Percentiles rank a stretch among this genome's conserved stretches.
Conservation (phyloP, 2,888 invertebrate species). For the Patella ulyssiponensis region DNA sequence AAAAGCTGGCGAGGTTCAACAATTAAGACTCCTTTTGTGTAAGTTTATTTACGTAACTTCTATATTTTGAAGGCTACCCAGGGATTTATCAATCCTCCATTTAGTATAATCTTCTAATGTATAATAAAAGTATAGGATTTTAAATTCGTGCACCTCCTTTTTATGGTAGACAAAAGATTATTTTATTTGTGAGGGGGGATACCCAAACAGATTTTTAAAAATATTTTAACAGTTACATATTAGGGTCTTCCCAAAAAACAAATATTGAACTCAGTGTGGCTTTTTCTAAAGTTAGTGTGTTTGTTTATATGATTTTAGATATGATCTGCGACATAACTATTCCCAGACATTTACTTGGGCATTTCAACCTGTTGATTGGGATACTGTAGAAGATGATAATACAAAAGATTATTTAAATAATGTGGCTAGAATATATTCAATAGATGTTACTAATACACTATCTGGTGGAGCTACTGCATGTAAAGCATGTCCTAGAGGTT, state of each 20-base stretch:
- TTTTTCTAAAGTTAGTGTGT: neutral
- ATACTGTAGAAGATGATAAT: slow-evolving; percentile 41
- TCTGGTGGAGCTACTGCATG: slow-evolving; percentile 76
- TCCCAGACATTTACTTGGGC: slow-evolving; percentile 74
- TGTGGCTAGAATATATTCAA: slow-evolving; percentile 74
- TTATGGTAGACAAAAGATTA: too few relatives aligned
- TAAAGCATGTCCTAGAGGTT: slow-evolving; percentile 73
- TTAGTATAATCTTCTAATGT: too few relatives aligned
- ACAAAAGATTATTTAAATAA: slow-evolving; percentile 59
- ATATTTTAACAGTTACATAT: too few relatives aligned
- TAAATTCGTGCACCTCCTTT: too few relatives aligned
- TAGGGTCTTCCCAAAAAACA: too few relatives aligned
- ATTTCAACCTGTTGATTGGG: slow-evolving; percentile 70
- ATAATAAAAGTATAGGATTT: too few relatives aligned
- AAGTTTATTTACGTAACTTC: slow-evolving; percentile 26
- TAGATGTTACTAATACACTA: slow-evolving; percentile 76
- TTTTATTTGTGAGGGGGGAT: too few relatives aligned
- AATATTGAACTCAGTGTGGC: neutral
- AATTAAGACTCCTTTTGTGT: slow-evolving; percentile 60
- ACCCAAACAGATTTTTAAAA: too few relatives aligned
- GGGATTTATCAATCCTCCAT: too few relatives aligned
- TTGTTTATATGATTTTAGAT: slow-evolving; percentile 41
- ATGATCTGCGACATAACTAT: slow-evolving; percentile 70
- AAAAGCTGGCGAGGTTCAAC: slow-evolving; percentile 72
- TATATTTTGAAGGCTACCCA: neutral